Conservation (phyloP, 2,888 invertebrate genomes). For the Seira ritae region DNA sequence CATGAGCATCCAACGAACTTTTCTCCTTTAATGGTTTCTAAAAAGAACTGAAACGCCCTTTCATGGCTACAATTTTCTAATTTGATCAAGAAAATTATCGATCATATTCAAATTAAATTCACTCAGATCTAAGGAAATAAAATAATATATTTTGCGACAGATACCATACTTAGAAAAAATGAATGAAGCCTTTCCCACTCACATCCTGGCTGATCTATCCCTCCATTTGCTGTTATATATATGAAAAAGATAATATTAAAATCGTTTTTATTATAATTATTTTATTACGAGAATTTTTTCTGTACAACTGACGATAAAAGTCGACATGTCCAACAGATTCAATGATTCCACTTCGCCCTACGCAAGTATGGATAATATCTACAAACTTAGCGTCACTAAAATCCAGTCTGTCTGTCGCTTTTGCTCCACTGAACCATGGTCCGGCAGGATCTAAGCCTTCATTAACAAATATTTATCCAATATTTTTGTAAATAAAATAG, state of each 20-base stretch:
- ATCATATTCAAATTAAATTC: background rate
- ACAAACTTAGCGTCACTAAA: slow-evolving; percentile 56
- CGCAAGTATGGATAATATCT: slow-evolving; percentile 60
- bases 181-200: slow-evolving; percentile 58
- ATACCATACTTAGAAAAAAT: slow-evolving; percentile 53
- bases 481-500: no score
- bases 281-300: no score
- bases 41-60: slow-evolving; percentile 56
- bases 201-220: slow-evolving; percentile 62
- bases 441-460: slow-evolving; percentile 51
- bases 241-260: background rate
- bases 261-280: no score
- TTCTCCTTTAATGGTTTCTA: slow-evolving; percentile 62
- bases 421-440: slow-evolving; percentile 44
- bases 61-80: slow-evolving; percentile 66
- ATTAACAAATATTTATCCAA: no score
- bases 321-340: slow-evolving; percentile 58
- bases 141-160: background rate
- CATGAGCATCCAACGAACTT: slow-evolving; percentile 67
- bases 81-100: background rate
- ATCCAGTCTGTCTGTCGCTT: slow-evolving; percentile 15
- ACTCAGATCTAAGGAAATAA: no score
- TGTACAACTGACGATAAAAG: slow-evolving; percentile 56
- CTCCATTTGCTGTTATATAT: slow-evolving; percentile 44
- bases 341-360: slow-evolving; percentile 51